Conservation (phyloP, 53 echinoderm and acorn worm species). For the Henricia sp. region DNA sequence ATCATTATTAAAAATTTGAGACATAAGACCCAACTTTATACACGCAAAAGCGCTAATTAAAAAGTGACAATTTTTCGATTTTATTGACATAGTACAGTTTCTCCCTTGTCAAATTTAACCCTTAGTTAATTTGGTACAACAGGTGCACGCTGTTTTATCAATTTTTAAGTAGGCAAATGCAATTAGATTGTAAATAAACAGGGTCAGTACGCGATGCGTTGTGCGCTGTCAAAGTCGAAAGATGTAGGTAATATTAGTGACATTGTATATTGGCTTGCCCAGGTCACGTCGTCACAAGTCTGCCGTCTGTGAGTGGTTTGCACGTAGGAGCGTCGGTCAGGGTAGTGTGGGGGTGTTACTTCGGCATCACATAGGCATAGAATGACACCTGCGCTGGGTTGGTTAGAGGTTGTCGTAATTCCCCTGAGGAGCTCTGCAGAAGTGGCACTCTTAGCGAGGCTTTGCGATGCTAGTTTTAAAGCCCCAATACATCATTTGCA, state of each 20-base stretch:
- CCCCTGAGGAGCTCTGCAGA: not conserved
- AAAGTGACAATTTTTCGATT: not conserved
- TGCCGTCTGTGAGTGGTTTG: not conserved
- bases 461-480: no score
- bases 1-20: no score
- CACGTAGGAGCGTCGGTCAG: not conserved
- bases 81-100: not conserved
- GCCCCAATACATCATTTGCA: no score
- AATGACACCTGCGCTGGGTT: conserved; percentile 1
- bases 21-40: no score
- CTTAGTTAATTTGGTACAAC: not conserved
- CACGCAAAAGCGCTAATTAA: no score
- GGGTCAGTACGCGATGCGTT: not conserved
- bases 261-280: conserved; percentile 25
- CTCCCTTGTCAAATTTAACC: no score
- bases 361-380: not conserved
- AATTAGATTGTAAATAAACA: not conserved
- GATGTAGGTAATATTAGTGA: conserved; percentile 11
- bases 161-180: not conserved
- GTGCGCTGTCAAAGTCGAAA: not conserved
- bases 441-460: no score
- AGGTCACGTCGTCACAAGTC: not conserved
- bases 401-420: not conserved
- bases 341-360: conserved; percentile 8
- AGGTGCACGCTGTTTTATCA: not conserved